A percentile compares a stretch with the other conserved stretches of the same genome.
Evolutionary conservation across 2,113 vertebrate species (phyloP).

Genomic region (Condylura cristata): DNA sequence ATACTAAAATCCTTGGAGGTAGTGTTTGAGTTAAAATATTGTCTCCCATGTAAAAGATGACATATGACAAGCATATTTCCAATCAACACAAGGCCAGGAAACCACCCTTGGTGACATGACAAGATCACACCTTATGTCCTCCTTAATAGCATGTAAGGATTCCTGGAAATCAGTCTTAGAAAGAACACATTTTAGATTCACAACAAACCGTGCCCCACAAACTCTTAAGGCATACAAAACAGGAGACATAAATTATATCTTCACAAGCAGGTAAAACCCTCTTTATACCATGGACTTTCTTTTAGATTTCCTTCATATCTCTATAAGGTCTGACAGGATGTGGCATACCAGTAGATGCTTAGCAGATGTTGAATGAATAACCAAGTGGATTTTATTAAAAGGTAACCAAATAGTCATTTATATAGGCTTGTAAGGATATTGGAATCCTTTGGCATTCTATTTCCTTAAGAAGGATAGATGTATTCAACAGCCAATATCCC

Average conservation of each 20-base stretch:
- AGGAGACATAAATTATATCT: background rate
- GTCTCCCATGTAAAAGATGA: constrained; percentile 26
- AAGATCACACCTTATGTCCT: constrained; percentile 38
- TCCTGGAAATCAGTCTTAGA: constrained; percentile 38
- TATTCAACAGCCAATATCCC: background rate
- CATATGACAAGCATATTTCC: background rate
- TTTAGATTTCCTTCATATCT: background rate
- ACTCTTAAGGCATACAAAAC: background rate
- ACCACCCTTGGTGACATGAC: background rate
- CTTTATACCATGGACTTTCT: background rate
- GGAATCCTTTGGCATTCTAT: background rate
- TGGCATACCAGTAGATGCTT: constrained; percentile 1
- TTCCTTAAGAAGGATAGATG: background rate
- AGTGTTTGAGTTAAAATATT: constrained; percentile 16
- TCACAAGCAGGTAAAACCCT: background rate
- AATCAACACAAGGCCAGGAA: background rate
- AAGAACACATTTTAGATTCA: background rate
- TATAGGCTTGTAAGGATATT: background rate
- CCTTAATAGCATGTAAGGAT: background rate
- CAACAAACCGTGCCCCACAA: background rate
- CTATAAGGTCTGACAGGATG: background rate
- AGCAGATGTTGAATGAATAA: background rate
- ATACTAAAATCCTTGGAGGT: background rate
- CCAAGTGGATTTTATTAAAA: background rate
- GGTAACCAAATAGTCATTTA: background rate